Conservation (phyloP, 2,888 invertebrate species). For the Ochropleura leucogaster region DNA sequence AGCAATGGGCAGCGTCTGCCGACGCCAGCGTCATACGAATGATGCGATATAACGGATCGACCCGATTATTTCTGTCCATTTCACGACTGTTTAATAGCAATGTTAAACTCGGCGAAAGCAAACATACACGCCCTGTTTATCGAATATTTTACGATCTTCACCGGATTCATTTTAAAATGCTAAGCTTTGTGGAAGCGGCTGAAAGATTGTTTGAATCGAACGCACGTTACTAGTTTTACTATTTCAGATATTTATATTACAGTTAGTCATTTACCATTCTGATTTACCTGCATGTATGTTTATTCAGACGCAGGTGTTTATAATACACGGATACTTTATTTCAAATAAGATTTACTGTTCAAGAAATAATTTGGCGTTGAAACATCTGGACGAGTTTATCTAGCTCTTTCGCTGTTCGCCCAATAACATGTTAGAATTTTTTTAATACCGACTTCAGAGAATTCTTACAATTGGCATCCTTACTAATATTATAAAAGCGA, state of each 20-base stretch:
- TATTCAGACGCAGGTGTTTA: conserved; percentile 87
- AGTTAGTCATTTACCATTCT: conserved; percentile 89
- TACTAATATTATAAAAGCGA: too few relatives aligned
- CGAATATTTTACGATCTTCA: conserved; percentile 90
- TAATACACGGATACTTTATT: conserved; percentile 87
- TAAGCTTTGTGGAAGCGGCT: conserved; percentile 86
- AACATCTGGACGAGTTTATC: conserved; percentile 81
- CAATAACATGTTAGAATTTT: conserved; percentile 68
- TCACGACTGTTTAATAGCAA: conserved; percentile 91
- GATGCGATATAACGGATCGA: conserved; percentile 89
- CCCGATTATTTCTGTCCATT: conserved; percentile 90
- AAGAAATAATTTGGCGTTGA: conserved; percentile 83
- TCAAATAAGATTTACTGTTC: conserved; percentile 87
- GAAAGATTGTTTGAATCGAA: conserved; percentile 87
- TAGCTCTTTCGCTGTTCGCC: conserved; percentile 72
- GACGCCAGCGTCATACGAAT: conserved; percentile 88
- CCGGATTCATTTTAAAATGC: conserved; percentile 89
- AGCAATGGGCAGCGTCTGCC: conserved; percentile 83
- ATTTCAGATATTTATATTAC: conserved; percentile 89
- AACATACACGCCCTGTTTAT: conserved; percentile 90
- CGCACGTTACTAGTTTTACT: conserved; percentile 83
- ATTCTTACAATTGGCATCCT: conserved; percentile 49
- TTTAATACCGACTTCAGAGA: conserved; percentile 68
- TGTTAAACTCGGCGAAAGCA: conserved; percentile 90
- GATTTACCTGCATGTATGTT: conserved; percentile 89